These are phyloP conservation scores for Zenarchopterus dispar DNA, from an alignment of 2,797 vertebrate genomes.

Conservation along the genomic window DNA sequence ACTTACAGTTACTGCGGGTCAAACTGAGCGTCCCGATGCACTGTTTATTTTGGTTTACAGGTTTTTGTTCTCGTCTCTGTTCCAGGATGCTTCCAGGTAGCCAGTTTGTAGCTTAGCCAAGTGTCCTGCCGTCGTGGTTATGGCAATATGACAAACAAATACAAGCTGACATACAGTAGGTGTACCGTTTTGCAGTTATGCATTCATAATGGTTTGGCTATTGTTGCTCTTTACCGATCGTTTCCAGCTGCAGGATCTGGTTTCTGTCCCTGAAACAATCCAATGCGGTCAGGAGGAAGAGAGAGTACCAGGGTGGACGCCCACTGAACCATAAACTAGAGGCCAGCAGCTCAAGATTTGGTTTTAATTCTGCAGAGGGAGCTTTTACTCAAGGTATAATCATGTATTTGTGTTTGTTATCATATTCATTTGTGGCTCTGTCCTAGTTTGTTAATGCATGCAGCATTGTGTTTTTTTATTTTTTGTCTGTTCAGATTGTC, in stretches of 20 bases:
- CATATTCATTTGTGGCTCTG: background rate
- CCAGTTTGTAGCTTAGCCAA: constrained; percentile 59
- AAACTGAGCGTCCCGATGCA: accelerated
- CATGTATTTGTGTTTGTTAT: background rate
- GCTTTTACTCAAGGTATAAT: constrained; percentile 43
- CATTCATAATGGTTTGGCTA: background rate
- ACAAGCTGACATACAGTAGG: constrained; percentile 1
- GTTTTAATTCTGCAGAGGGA: constrained; percentile 13
- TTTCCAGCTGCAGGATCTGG: constrained; percentile 37
- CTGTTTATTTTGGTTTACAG: background rate
- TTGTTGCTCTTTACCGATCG: background rate
- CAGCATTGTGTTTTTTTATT: background rate
- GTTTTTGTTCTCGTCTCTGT: background rate
- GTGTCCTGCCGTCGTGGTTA: constrained; percentile 41
- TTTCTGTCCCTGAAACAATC: constrained; percentile 39
- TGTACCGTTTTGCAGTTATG: background rate
- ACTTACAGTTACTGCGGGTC: accelerated
- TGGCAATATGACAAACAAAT: background rate
- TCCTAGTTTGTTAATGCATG: background rate
- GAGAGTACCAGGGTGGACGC: constrained; percentile 58
- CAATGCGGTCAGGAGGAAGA: constrained; percentile 42
- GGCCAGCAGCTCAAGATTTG: background rate
- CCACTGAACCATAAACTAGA: constrained; percentile 37
- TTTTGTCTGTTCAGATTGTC: constrained; percentile 15
- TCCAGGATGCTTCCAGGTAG: constrained; percentile 20